Percentiles rank a stretch among this genome's conserved stretches.
Conservation (phyloP, 1,140 invertebrate genomes). For the Aphelenchoides besseyi region DNA sequence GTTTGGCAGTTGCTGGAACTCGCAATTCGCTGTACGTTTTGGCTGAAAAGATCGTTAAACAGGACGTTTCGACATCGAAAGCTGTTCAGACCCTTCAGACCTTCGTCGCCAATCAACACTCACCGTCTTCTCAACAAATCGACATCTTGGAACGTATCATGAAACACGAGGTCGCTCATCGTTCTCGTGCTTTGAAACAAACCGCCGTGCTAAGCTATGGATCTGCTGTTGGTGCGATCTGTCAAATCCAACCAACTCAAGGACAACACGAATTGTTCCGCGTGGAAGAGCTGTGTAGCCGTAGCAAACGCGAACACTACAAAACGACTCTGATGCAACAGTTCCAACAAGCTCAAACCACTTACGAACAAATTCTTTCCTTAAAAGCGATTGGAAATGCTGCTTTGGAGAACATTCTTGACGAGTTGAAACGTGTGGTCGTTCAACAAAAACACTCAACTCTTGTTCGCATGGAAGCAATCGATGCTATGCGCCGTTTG, state of each 20-base stretch:
- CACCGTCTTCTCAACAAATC: constrained; percentile 36
- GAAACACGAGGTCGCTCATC: constrained; percentile 25
- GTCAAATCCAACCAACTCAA: constrained; percentile 31
- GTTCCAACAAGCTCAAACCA: constrained; percentile 1
- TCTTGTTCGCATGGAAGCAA: constrained; percentile 34
- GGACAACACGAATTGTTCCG: neutral
- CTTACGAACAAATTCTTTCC: constrained; percentile 49
- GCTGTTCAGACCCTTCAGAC: constrained; percentile 30
- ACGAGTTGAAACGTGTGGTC: constrained; percentile 36
- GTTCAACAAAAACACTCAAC: constrained; percentile 24
- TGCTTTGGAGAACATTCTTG: constrained; percentile 36
- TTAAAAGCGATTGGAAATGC: constrained; percentile 45
- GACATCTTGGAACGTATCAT: constrained; percentile 26
- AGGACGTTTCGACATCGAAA: constrained; percentile 27
- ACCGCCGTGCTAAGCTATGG: constrained; percentile 41
- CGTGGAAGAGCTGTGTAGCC: constrained; percentile 35
- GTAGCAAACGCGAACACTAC: constrained; percentile 42
- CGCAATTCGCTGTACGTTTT: constrained; percentile 36
- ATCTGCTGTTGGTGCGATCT: constrained; percentile 35
- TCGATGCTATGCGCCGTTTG: constrained; percentile 34
- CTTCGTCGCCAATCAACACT: constrained; percentile 31
- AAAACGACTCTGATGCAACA: constrained; percentile 28
- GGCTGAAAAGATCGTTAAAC: neutral
- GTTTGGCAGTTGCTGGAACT: constrained; percentile 41
- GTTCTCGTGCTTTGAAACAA: constrained; percentile 29